These are phyloP conservation scores for Bradypodion ventrale DNA, from an alignment of 2,797 vertebrate species.

Conservation along the genomic window DNA sequence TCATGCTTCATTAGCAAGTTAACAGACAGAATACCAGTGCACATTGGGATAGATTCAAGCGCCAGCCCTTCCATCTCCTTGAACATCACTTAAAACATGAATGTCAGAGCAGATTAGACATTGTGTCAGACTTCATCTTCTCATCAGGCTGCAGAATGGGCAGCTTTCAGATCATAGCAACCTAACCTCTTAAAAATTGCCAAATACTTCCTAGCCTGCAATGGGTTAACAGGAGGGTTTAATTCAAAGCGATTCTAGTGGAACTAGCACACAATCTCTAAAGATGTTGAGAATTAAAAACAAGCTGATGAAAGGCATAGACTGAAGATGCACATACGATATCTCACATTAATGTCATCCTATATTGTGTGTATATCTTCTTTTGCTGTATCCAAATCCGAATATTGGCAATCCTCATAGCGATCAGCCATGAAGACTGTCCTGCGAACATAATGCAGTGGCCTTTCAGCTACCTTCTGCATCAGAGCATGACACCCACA, in stretches of 20 bases:
- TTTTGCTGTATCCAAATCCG: no score
- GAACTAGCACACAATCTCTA: conserved; percentile 64
- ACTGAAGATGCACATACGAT: conserved; percentile 57
- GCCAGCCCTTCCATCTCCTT: conserved; percentile 76
- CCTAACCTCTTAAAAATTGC: conserved; percentile 66
- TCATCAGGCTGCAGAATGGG: conserved; percentile 43
- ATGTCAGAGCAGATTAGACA: conserved; percentile 72
- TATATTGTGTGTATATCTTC: conserved; percentile 48
- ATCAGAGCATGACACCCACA: no score
- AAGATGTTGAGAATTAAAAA: conserved; percentile 62
- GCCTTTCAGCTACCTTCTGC: no score
- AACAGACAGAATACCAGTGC: conserved; percentile 85
- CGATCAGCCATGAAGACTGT: no score
- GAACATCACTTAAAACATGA: conserved; percentile 74
- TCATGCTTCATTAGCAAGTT: conserved; percentile 88
- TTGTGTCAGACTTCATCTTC: conserved; percentile 63
- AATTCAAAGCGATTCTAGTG: conserved; percentile 63
- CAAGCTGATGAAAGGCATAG: conserved; percentile 41
- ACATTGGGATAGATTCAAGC: conserved; percentile 78
- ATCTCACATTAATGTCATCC: conserved; percentile 55
- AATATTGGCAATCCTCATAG: no score
- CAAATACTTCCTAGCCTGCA: conserved; percentile 61
- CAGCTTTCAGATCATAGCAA: conserved; percentile 58
- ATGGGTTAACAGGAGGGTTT: conserved; percentile 50
- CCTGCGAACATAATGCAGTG: no score